A percentile compares a stretch with the other conserved stretches of the same genome.
Evolutionary conservation across 2,888 invertebrate genomes (phyloP).

Genomic region (Xestia c-nigrum): DNA sequence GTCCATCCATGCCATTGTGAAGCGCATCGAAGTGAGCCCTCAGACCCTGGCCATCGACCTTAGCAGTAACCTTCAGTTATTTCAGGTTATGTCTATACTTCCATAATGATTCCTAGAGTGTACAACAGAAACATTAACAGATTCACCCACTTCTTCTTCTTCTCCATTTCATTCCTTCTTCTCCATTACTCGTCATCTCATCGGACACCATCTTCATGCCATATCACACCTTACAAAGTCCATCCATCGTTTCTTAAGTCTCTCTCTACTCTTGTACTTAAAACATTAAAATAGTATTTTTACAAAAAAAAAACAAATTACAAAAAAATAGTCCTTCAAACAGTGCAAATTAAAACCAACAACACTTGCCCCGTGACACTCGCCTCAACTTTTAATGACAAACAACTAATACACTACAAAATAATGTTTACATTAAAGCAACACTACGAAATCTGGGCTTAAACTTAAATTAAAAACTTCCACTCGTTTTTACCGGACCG

Average conservation of each 20-base stretch:
- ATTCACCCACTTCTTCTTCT: too few species aligned
- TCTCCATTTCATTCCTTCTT: too few species aligned
- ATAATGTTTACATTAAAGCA: conserved; percentile 63
- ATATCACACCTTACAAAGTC: too few species aligned
- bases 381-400: conserved; percentile 48
- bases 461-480: conserved; percentile 77
- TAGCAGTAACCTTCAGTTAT: too few species aligned
- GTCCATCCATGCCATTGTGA: not conserved
- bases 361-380: conserved; percentile 27
- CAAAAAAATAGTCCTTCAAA: not conserved
- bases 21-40: not conserved
- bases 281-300: not conserved
- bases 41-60: too few species aligned
- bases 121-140: not conserved
- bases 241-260: too few species aligned
- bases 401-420: conserved; percentile 42
- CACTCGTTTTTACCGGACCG: conserved; percentile 65
- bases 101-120: too few species aligned
- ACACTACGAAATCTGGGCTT: conserved; percentile 63
- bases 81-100: too few species aligned
- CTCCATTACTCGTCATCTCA: too few species aligned
- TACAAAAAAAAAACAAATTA: not conserved
- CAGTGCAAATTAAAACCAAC: conserved; percentile 30
- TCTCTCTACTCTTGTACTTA: too few species aligned
- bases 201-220: too few species aligned